Evolutionary conservation across 2,113 vertebrate genomes (phyloP).

Genomic region (Oreocharis arfaki): DNA sequence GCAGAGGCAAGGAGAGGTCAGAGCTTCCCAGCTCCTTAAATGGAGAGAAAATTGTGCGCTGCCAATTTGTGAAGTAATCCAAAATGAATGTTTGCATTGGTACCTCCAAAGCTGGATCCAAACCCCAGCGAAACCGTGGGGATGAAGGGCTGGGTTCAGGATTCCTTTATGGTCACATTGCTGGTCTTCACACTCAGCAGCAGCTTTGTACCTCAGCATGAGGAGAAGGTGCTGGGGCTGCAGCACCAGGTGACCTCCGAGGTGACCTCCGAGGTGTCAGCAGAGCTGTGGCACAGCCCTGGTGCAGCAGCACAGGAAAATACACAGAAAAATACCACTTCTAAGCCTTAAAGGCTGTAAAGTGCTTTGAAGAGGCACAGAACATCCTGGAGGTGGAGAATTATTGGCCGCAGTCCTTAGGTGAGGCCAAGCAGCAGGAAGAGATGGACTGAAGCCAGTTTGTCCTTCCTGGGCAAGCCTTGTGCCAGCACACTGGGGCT

Average conservation of each 20-base stretch:
- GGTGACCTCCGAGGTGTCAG: background rate
- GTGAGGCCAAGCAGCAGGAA: background rate
- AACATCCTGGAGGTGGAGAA: background rate
- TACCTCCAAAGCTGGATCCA: background rate
- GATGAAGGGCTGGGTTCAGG: background rate
- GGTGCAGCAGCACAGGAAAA: background rate
- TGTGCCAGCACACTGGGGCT: background rate
- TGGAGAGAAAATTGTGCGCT: background rate
- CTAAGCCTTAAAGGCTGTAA: background rate
- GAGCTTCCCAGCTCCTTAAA: background rate
- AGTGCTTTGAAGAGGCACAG: background rate
- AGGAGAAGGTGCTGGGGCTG: background rate
- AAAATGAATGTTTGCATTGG: background rate
- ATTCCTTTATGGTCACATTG: background rate
- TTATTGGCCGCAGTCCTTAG: background rate
- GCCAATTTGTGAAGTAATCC: background rate
- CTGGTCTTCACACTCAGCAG: background rate
- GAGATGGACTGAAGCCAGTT: background rate
- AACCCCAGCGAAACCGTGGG: background rate
- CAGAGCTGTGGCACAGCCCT: background rate
- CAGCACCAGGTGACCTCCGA: background rate
- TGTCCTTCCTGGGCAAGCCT: background rate
- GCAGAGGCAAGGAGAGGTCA: background rate
- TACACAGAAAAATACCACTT: background rate
- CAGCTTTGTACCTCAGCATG: background rate